Evolutionary conservation across 1,140 invertebrate genomes (phyloP), one percentile per base, ranked within the genome.

Genomic region (Aethina tumida): DNA sequence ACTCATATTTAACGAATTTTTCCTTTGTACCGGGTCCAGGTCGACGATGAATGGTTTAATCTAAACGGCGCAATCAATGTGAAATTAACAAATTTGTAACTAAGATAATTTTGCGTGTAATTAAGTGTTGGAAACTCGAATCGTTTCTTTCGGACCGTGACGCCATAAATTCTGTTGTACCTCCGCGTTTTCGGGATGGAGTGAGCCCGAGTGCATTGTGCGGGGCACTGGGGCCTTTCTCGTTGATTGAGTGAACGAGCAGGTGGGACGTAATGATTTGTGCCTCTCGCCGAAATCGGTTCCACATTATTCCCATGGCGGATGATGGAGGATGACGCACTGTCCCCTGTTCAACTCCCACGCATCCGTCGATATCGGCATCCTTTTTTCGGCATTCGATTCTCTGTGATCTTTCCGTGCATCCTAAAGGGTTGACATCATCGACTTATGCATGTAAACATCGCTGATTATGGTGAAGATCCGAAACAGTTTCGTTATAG

Each of bases 61-160:
- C 35, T 41, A 19, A 38, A 41, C 25, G 38, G 36, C 22, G 48
- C 40, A 43, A 50, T 52, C 49, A 47, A 53, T 53, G 47, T 49
- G 43, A 50, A 54, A 51, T 50, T 50, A 52, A 54, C 52, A 51
- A 54, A 54, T 52, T 54, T 54, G 49, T 52, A 54, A 50, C 52
- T 40, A 49, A 50, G 52, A 54, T 54, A 54, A 54, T 54, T 54
- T 52, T 52, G 52, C 52, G 52, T 54, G 52, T 54, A 54, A 54
- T 54, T 52, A 51, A 52, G 50, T 49, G 46, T 35, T 50, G 43
- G 47, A 52, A 54, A 43, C 41, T 43, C 40, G 41, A 43, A 42
- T 35, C 41, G 43, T 39, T 46, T 49, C 47, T 52, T 54, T 44
- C 44, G 47, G 47, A 54, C 38, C 52, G 47, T 54, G 47, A 54